phyloP scores from a whole-genome alignment of 2,888 invertebrate genomes.

The Tetropium fuscum region DNA sequence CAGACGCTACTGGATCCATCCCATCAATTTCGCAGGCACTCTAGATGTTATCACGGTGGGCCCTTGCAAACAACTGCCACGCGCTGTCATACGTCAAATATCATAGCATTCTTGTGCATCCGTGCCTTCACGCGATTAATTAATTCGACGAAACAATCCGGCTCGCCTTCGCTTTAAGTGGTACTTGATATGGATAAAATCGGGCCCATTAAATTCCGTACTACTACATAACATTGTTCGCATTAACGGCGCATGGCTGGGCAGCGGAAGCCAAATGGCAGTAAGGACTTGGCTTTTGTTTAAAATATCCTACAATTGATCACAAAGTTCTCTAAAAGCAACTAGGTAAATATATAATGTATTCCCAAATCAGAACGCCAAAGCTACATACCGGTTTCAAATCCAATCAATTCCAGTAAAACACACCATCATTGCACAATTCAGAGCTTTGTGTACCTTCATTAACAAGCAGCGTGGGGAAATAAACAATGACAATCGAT shows the following conservation, averaged over 20 bases:
- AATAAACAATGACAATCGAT: slow-evolving; percentile 45
- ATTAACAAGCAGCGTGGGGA: slow-evolving; percentile 12
- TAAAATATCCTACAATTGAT: too few relatives aligned
- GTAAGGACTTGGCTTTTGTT: too few relatives aligned
- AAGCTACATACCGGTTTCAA: too few relatives aligned
- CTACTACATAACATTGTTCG: too few relatives aligned
- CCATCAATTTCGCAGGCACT: slow-evolving; percentile 11
- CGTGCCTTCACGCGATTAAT: slow-evolving; percentile 42
- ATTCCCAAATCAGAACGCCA: too few relatives aligned
- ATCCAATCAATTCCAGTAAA: too few relatives aligned
- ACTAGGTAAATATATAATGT: too few relatives aligned
- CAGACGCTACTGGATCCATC: slow-evolving; percentile 9
- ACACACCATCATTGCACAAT: too few relatives aligned
- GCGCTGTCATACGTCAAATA: slow-evolving; percentile 45
- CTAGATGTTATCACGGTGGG: slow-evolving; percentile 25
- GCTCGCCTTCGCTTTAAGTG: background rate
- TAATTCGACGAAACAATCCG: slow-evolving; percentile 41
- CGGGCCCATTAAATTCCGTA: background rate
- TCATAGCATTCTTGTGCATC: slow-evolving; percentile 38
- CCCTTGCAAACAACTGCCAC: slow-evolving; percentile 37
- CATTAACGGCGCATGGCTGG: too few relatives aligned
- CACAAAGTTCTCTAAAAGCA: too few relatives aligned
- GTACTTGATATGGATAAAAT: background rate
- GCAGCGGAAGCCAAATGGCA: too few relatives aligned
- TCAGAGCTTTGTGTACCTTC: slow-evolving; percentile 1